Percentiles rank a stretch among this genome's conserved stretches.
Evolutionary conservation across 2,888 invertebrate genomes (phyloP).

Genomic region (Euzetes globulus): DNA sequence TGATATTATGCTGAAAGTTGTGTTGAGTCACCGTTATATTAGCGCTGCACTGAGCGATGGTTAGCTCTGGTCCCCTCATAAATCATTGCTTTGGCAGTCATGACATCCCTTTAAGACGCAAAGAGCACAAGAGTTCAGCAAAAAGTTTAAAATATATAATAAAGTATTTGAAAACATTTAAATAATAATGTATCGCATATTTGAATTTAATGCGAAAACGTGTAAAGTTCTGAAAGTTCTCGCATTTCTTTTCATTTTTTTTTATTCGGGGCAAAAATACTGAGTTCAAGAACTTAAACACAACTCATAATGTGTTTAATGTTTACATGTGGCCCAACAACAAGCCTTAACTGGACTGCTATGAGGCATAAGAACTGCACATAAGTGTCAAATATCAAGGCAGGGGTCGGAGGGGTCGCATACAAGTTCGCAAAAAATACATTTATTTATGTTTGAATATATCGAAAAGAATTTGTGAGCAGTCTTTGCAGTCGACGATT

Average conservation of each 20-base stretch:
- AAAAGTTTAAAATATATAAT: background rate
- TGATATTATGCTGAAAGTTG: background rate
- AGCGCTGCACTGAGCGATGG: background rate
- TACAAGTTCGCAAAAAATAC: conserved; percentile 15
- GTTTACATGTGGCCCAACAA: conserved; percentile 8
- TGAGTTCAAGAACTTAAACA: background rate
- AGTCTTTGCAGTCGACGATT: background rate
- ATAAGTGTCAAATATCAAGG: conserved; percentile 23
- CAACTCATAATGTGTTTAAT: background rate
- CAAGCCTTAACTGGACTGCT: background rate
- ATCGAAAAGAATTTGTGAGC: background rate
- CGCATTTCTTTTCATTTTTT: background rate
- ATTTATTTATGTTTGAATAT: conserved; percentile 13
- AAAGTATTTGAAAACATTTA: background rate
- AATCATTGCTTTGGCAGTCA: conserved; percentile 11
- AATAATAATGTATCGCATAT: conserved; percentile 15
- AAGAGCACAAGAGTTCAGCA: conserved; percentile 3
- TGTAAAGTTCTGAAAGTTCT: background rate
- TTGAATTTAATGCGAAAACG: conserved; percentile 13
- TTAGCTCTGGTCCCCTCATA: conserved; percentile 1
- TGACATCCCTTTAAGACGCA: background rate
- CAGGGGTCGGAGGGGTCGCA: conserved; percentile 9
- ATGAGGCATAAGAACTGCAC: background rate
- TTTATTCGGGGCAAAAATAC: background rate
- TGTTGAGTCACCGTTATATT: conserved; percentile 13